These are phyloP conservation scores for Thymallus thymallus DNA, from an alignment of 2,113 vertebrate species.

Conservation along the genomic window DNA sequence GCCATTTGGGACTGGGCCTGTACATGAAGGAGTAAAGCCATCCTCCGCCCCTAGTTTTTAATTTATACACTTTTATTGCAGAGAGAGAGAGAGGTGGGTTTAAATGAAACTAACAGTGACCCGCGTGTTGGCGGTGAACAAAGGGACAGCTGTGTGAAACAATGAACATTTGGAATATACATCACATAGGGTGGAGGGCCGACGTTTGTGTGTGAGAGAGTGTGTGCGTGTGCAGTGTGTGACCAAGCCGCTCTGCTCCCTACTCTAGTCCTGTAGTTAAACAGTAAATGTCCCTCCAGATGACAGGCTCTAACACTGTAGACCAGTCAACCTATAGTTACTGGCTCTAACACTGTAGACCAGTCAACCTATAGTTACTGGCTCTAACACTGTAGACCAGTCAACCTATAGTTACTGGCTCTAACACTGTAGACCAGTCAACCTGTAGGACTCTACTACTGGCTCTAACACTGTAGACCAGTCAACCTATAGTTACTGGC, in stretches of 20 bases:
- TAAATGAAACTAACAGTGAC: constrained; percentile 57
- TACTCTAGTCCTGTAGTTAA: background rate
- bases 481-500: too few species aligned
- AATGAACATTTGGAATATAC: constrained; percentile 69
- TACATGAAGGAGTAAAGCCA: too few species aligned
- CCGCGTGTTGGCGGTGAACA: constrained; percentile 43
- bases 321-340: background rate
- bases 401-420: too few species aligned
- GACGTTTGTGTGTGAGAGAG: background rate
- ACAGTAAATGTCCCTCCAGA: too few species aligned
- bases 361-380: too few species aligned
- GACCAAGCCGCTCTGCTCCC: background rate
- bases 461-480: too few species aligned
- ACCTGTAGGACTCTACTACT: too few species aligned
- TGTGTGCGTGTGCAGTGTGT: background rate
- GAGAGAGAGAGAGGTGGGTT: constrained; percentile 49
- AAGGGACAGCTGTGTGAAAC: constrained; percentile 69
- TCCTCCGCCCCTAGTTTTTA: constrained; percentile 69
- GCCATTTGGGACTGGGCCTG: too few species aligned
- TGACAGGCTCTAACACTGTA: too few species aligned
- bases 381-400: too few species aligned
- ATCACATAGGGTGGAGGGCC: constrained; percentile 42
- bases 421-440: too few species aligned
- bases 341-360: too few species aligned
- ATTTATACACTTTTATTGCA: constrained; percentile 68